Percentiles rank a stretch among this genome's conserved stretches.
These are phyloP conservation scores for Aegotheles bennettii DNA, from an alignment of 2,113 vertebrate genomes.

Conservation along the genomic window DNA sequence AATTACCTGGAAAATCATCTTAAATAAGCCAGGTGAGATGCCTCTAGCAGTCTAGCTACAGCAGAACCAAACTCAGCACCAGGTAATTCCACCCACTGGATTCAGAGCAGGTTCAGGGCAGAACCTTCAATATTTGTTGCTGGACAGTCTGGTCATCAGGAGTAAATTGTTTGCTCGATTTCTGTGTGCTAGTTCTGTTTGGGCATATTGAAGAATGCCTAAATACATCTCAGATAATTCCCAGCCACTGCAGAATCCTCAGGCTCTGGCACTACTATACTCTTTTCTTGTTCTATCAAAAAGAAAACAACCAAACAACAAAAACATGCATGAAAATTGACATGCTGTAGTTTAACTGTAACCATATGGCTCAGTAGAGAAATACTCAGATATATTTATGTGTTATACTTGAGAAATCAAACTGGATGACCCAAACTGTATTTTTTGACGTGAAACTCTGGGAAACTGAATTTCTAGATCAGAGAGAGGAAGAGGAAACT, in stretches of 20 bases:
- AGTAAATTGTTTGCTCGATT: not conserved
- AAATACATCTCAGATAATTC: not conserved
- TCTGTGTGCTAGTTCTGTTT: not conserved
- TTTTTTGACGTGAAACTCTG: not conserved
- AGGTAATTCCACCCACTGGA: not conserved
- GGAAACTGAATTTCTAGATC: not conserved
- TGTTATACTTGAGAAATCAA: not conserved
- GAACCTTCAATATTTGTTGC: not conserved
- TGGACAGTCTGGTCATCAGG: not conserved
- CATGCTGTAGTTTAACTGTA: not conserved
- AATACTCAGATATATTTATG: not conserved
- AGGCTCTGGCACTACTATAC: not conserved
- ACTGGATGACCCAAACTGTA: not conserved
- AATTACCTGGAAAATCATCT: not conserved
- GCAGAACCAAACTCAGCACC: not conserved
- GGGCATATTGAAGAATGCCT: not conserved
- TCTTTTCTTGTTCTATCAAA: not conserved
- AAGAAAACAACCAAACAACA: no score
- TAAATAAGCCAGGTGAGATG: not conserved
- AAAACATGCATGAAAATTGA: not conserved
- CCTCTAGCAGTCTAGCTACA: not conserved
- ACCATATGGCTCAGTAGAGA: not conserved
- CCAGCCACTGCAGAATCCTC: not conserved
- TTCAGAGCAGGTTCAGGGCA: not conserved
- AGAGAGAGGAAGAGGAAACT: not conserved